A percentile compares a stretch with the other conserved stretches of the same genome.
phyloP scores from a whole-genome alignment of 2,797 vertebrate genomes.

The Mormyrus hasselquistii region DNA sequence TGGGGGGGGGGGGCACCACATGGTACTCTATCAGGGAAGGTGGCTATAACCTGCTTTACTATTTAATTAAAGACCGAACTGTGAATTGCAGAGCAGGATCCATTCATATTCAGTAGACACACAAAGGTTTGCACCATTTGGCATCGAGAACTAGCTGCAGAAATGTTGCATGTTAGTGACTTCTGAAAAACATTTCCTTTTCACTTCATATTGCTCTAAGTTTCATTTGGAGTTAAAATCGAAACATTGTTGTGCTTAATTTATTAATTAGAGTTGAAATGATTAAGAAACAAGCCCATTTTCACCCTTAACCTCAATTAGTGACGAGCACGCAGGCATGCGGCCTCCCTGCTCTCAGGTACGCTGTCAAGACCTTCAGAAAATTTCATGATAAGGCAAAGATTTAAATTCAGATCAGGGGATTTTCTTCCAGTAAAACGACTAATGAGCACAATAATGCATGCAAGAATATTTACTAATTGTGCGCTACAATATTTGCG shows the following conservation, averaged over 20 bases:
- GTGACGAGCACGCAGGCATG: neutral
- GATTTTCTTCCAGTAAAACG: conserved; percentile 10
- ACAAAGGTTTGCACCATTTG: neutral
- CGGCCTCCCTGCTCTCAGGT: neutral
- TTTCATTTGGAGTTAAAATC: neutral
- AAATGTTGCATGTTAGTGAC: neutral
- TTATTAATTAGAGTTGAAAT: neutral
- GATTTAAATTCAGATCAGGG: conserved; percentile 17
- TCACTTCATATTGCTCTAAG: neutral
- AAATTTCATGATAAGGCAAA: conserved; percentile 9
- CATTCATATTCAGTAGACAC: neutral
- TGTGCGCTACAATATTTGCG: conserved; percentile 1
- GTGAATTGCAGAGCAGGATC: neutral
- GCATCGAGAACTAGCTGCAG: neutral
- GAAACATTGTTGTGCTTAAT: neutral
- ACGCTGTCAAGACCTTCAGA: conserved; percentile 3
- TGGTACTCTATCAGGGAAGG: neutral
- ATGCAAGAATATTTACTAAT: conserved; percentile 14
- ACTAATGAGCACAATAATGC: conserved; percentile 16
- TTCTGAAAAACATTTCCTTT: neutral
- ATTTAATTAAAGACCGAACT: neutral
- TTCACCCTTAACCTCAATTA: conserved; percentile 14
- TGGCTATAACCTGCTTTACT: neutral
- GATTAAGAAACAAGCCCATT: neutral
- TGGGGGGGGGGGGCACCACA: neutral